Conservation (phyloP, 2,888 invertebrate genomes). For the Gortyna flavago region DNA sequence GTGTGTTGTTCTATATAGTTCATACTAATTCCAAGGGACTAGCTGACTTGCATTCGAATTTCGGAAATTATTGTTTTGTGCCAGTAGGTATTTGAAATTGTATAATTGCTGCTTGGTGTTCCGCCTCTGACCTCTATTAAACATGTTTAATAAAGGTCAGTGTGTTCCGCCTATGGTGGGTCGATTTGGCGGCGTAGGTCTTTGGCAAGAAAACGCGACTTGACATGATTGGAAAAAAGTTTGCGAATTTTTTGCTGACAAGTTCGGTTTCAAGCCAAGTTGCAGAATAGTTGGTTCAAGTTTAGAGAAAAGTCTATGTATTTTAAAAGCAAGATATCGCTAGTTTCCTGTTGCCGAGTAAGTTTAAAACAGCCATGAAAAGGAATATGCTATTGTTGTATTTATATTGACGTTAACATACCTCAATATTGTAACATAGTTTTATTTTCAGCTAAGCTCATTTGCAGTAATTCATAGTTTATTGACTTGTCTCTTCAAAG, state of each 20-base stretch:
- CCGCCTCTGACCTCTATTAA: too few relatives aligned
- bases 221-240: conserved; percentile 39
- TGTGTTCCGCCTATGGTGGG: conserved; percentile 4
- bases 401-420: background rate
- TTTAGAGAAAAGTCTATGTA: conserved; percentile 17
- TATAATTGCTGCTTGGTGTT: conserved; percentile 5
- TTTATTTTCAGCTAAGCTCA: background rate
- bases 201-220: conserved; percentile 52
- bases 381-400: conserved; percentile 21
- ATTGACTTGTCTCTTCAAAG: conserved; percentile 1
- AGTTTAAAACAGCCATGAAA: conserved; percentile 10
- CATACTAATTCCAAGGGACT: background rate
- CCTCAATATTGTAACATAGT: background rate
- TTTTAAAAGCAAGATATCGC: conserved; percentile 21
- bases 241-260: conserved; percentile 40
- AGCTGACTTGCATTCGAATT: conserved; percentile 28
- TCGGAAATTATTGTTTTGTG: conserved; percentile 2
- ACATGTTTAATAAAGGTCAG: too few relatives aligned
- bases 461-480: conserved; percentile 1
- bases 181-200: conserved; percentile 32
- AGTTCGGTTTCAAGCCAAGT: conserved; percentile 43
- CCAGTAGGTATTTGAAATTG: conserved; percentile 1
- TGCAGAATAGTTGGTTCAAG: conserved; percentile 13
- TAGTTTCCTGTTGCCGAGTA: background rate
- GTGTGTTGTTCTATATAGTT: background rate